phyloP scores from a whole-genome alignment of 2,888 invertebrate species.

The Cotesia congregata region DNA sequence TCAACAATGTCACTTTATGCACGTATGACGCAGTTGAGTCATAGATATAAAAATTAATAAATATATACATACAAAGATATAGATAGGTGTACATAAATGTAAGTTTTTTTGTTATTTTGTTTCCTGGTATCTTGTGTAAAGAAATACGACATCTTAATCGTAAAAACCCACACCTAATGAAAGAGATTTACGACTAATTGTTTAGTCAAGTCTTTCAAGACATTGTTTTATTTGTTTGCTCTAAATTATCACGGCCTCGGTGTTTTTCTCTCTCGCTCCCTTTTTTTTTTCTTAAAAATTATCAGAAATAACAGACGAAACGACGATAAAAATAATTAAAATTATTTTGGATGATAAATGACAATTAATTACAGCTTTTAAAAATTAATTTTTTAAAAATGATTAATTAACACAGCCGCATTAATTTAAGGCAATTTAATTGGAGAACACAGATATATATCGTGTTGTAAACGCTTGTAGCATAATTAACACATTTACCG shows the following conservation, averaged over 20 bases:
- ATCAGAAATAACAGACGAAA: slow-evolving; percentile 23
- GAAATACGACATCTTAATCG: slow-evolving; percentile 14
- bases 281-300: slow-evolving; percentile 25
- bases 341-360: not conserved
- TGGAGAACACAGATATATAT: slow-evolving; percentile 20
- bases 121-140: slow-evolving; percentile 16
- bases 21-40: not conserved
- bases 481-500: slow-evolving; percentile 54
- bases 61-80: not conserved
- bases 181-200: slow-evolving; percentile 50
- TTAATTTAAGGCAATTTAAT: slow-evolving; percentile 45
- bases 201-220: slow-evolving; percentile 48
- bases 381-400: not conserved
- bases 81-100: slow-evolving; percentile 19
- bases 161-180: slow-evolving; percentile 16
- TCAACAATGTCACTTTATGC: slow-evolving; percentile 8
- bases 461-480: slow-evolving; percentile 43
- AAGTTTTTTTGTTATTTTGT: slow-evolving; percentile 25
- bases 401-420: slow-evolving; percentile 31
- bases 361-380: no score
- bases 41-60: slow-evolving; percentile 4
- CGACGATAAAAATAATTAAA: not conserved
- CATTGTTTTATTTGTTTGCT: slow-evolving; percentile 49
- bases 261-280: not conserved
- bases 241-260: slow-evolving; percentile 45